Conservation (phyloP, 1,140 invertebrate genomes). For the Elysia chlorotica region DNA sequence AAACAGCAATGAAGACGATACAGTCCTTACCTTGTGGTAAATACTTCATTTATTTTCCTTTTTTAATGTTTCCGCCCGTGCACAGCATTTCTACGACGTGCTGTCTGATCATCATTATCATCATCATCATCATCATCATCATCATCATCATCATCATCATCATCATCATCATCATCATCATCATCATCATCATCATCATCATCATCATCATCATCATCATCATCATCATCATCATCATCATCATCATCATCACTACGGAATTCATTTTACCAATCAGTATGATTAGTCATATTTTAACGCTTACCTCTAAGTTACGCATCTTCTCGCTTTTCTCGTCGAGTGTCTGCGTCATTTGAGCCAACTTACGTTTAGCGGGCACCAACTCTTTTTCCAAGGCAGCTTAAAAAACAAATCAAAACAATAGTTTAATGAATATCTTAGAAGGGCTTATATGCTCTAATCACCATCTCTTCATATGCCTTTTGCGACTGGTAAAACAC, state of each 20-base stretch:
- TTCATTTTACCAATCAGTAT: not conserved
- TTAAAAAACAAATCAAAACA: not conserved
- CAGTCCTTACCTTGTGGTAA: too few species aligned
- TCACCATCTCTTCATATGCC: not conserved
- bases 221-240: not conserved
- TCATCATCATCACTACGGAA: not conserved
- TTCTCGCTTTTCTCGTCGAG: slow-evolving; percentile 11
- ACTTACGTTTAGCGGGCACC: not conserved
- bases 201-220: not conserved
- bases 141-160: not conserved
- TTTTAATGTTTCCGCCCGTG: too few species aligned
- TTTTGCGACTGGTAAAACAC: not conserved
- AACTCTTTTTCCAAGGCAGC: slow-evolving; percentile 8
- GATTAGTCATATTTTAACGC: not conserved
- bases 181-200: not conserved
- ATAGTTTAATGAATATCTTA: not conserved
- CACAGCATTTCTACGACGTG: not conserved
- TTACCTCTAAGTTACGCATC: slow-evolving; percentile 7
- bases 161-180: not conserved
- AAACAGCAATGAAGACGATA: too few species aligned
- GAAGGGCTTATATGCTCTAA: too few species aligned
- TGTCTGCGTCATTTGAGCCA: not conserved
- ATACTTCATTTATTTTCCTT: too few species aligned
- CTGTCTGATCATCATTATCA: too few species aligned
- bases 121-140: too few species aligned